phyloP scores from a whole-genome alignment of 2,888 invertebrate species.

The Tridacna crocea region DNA sequence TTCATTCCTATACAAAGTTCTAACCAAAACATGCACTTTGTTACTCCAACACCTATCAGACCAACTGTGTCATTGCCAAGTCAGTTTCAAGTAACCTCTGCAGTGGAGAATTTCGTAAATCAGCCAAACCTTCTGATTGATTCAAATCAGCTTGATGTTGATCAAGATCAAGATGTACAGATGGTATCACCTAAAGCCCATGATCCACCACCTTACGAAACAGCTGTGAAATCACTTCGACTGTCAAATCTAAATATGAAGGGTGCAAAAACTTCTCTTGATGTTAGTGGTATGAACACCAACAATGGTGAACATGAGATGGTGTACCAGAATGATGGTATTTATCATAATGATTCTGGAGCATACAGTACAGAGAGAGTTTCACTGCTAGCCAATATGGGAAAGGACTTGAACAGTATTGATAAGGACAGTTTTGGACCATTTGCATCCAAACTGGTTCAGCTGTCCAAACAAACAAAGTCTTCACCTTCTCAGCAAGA shows the following conservation, averaged over 20 bases:
- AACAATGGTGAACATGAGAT: neutral
- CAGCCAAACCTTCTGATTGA: conserved; percentile 31
- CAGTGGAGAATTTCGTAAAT: neutral
- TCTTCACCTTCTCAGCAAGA: neutral
- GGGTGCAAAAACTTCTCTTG: neutral
- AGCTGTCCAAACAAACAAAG: conserved; percentile 59
- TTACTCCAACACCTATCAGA: conserved; percentile 74
- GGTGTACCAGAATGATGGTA: neutral
- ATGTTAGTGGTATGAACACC: neutral
- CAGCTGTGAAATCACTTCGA: conserved; percentile 56
- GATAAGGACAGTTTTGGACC: conserved; percentile 47
- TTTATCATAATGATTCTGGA: conserved; percentile 4
- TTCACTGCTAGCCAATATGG: conserved; percentile 46
- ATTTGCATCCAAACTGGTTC: conserved; percentile 67
- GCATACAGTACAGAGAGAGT: conserved; percentile 11
- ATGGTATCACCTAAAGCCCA: conserved; percentile 45
- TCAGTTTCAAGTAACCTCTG: neutral
- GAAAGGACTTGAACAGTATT: conserved; percentile 18
- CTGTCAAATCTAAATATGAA: neutral
- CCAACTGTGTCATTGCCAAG: conserved; percentile 75
- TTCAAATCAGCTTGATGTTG: conserved; percentile 25
- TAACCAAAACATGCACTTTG: conserved; percentile 52
- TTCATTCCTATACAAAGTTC: conserved; percentile 77
- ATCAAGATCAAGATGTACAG: conserved; percentile 23
- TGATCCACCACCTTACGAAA: conserved; percentile 64